phyloP scores from a whole-genome alignment of 64 coral and sea anemone genomes.

The Actinia equina region DNA sequence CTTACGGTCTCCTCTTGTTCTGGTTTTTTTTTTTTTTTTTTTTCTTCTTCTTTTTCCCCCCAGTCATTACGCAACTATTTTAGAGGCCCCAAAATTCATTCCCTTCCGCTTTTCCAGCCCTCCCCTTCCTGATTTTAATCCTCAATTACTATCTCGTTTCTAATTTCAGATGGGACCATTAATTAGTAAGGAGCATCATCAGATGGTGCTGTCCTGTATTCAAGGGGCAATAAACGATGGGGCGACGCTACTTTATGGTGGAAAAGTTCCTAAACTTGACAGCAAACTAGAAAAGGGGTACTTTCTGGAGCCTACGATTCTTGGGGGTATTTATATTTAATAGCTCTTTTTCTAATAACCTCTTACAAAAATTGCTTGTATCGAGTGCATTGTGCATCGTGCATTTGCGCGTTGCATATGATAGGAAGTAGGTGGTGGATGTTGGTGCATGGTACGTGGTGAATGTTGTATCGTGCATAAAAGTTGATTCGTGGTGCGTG shows the following conservation, averaged over 20 bases:
- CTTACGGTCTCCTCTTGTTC: too few species aligned
- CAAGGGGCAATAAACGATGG: conserved; percentile 62
- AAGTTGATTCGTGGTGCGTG: too few species aligned
- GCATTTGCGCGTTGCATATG: not conserved
- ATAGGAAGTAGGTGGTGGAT: not conserved
- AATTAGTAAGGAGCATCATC: conserved; percentile 46
- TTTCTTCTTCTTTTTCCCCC: too few species aligned
- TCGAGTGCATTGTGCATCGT: not conserved
- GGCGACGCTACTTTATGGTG: conserved; percentile 32
- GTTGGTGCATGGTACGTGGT: too few species aligned
- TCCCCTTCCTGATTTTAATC: not conserved
- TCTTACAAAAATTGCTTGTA: too few species aligned
- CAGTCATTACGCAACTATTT: too few species aligned
- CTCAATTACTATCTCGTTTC: not conserved
- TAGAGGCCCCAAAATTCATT: too few species aligned
- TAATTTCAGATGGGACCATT: conserved; percentile 39
- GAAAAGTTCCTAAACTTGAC: conserved; percentile 49
- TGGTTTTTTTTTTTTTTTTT: too few species aligned
- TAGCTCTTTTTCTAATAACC: not conserved
- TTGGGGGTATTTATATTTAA: conserved; percentile 29
- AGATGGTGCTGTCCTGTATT: conserved; percentile 21
- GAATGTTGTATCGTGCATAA: too few species aligned
- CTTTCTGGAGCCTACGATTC: conserved; percentile 51
- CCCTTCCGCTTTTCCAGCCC: too few species aligned
- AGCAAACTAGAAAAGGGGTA: conserved; percentile 48